Evolutionary conservation across 2,888 invertebrate species (phyloP).

Genomic region (Eupithecia pulchellata): DNA sequence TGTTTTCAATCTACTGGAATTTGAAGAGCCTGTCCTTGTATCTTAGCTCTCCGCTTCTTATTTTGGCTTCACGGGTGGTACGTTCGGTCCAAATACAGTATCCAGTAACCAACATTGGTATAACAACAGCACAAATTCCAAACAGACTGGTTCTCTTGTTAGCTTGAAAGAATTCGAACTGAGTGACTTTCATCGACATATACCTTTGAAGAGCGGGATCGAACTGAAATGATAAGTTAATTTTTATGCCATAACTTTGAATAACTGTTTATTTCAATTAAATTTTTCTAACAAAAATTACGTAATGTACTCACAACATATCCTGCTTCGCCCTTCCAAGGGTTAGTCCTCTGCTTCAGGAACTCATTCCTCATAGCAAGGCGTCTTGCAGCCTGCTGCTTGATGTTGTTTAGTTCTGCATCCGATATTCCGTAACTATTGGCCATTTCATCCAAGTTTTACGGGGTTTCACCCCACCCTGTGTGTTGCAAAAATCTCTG

Average conservation of each 20-base stretch:
- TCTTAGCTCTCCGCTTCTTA: conserved; percentile 89
- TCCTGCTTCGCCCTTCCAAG: conserved; percentile 88
- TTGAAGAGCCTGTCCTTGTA: conserved; percentile 90
- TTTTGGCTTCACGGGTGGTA: conserved; percentile 76
- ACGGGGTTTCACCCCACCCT: conserved; percentile 11
- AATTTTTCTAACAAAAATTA: conserved; percentile 56
- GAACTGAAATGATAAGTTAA: conserved; percentile 86
- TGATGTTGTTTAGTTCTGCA: conserved; percentile 79
- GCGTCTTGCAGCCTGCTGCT: conserved; percentile 87
- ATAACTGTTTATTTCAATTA: not conserved
- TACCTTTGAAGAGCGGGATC: conserved; percentile 92
- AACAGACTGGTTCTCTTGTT: conserved; percentile 83
- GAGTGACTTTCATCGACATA: conserved; percentile 88
- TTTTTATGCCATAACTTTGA: not conserved
- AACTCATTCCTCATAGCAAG: conserved; percentile 88
- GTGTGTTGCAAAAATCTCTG: not conserved
- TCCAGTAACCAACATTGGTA: conserved; percentile 84
- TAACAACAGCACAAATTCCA: conserved; percentile 79
- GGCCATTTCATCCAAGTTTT: conserved; percentile 63
- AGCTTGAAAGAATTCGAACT: conserved; percentile 88
- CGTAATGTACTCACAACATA: conserved; percentile 88
- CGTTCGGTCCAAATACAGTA: conserved; percentile 83
- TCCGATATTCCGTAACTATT: conserved; percentile 84
- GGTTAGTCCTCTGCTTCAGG: conserved; percentile 89
- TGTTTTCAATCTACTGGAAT: conserved; percentile 47